phyloP scores from a whole-genome alignment of 2,113 vertebrate species.

The Apaloderma vittatum region DNA sequence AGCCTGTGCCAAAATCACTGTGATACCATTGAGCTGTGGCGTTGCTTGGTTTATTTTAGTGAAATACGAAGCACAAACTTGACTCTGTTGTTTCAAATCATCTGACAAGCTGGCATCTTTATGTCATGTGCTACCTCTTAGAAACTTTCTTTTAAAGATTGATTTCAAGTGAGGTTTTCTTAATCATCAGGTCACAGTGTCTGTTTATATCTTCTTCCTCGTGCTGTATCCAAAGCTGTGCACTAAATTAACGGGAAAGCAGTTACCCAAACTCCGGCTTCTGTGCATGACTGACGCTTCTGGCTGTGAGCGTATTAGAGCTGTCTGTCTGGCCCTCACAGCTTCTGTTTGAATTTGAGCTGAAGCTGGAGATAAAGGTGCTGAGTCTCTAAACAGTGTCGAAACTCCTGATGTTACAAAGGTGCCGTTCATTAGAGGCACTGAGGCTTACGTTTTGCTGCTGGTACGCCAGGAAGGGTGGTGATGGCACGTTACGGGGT shows the following conservation, averaged over 20 bases:
- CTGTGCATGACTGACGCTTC: background rate
- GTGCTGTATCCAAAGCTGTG: background rate
- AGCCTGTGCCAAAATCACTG: background rate
- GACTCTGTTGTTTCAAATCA: background rate
- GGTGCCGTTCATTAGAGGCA: background rate
- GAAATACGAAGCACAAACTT: background rate
- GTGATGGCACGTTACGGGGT: background rate
- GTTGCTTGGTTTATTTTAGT: conserved; percentile 8
- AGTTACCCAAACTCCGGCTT: background rate
- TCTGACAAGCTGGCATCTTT: background rate
- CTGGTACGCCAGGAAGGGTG: background rate
- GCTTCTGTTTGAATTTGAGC: conserved; percentile 4
- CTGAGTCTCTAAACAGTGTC: background rate
- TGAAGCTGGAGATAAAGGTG: background rate
- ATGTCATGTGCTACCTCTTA: background rate
- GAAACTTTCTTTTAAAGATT: background rate
- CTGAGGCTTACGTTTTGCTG: background rate
- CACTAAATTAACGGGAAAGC: conserved; percentile 35
- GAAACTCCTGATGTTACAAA: background rate
- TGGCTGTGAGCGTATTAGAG: background rate
- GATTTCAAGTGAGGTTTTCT: background rate
- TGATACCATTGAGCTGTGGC: background rate
- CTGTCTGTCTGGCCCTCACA: conserved; percentile 2
- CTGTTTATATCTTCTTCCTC: background rate
- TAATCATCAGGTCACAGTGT: background rate